Percentiles rank a stretch among this genome's conserved stretches.
phyloP scores from a whole-genome alignment of 2,888 invertebrate genomes.

The Dryadula phaetusa region DNA sequence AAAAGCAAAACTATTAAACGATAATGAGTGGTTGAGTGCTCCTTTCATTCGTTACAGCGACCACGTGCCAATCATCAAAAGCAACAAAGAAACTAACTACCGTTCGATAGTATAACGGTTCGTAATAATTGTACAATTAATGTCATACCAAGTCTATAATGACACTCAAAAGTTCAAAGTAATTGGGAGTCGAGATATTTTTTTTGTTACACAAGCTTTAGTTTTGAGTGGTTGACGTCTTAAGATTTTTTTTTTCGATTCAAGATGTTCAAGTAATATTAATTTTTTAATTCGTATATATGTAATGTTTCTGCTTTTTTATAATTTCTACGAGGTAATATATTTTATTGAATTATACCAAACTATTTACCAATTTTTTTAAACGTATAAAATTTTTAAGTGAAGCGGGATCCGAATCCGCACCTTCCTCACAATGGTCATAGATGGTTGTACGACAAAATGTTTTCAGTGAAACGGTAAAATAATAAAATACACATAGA shows the following conservation, averaged over 20 bases:
- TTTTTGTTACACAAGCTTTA: slow-evolving; percentile 52
- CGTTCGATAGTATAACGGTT: slow-evolving; percentile 76
- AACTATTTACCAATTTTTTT: no score
- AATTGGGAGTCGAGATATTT: slow-evolving; percentile 74
- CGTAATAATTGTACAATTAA: slow-evolving; percentile 82
- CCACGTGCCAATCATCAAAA: slow-evolving; percentile 78
- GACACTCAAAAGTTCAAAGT: slow-evolving; percentile 69
- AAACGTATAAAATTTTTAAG: no score
- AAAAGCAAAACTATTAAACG: slow-evolving; percentile 78
- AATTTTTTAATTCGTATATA: slow-evolving; percentile 29
- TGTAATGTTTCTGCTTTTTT: no score
- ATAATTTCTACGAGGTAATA: no score
- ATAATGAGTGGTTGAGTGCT: slow-evolving; percentile 82
- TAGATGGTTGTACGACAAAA: no score
- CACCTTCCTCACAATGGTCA: no score
- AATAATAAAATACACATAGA: no score
- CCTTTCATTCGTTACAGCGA: slow-evolving; percentile 60
- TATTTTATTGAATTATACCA: no score
- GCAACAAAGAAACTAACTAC: slow-evolving; percentile 77
- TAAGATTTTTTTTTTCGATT: slow-evolving; percentile 44
- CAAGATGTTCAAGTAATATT: slow-evolving; percentile 38
- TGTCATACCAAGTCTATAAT: slow-evolving; percentile 66
- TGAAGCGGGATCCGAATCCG: no score
- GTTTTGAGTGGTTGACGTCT: slow-evolving; percentile 43
- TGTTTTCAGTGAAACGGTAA: no score